Evolutionary conservation across 1,140 invertebrate species (phyloP).

Genomic region (Popillia japonica): DNA sequence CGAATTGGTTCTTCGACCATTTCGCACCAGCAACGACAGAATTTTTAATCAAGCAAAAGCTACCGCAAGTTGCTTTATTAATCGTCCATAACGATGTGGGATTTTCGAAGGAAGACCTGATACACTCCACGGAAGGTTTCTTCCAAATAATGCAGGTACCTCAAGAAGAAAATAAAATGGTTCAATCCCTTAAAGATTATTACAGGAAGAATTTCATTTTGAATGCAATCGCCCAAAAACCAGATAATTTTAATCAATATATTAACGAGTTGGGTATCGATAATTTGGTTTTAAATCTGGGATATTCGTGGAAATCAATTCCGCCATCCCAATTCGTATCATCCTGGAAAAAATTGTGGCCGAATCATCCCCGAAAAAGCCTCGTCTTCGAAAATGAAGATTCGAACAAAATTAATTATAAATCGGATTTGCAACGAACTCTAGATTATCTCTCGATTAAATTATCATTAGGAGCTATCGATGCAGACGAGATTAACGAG

Average conservation of each 20-base stretch:
- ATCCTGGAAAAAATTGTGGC: background rate
- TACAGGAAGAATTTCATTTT: background rate
- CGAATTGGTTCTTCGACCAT: background rate
- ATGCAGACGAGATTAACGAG: background rate
- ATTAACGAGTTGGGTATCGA: background rate
- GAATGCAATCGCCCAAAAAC: background rate
- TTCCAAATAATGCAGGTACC: background rate
- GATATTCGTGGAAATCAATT: background rate
- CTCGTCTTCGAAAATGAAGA: background rate
- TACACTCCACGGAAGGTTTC: background rate
- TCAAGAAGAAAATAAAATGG: background rate
- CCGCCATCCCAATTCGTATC: background rate
- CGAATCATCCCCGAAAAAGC: background rate
- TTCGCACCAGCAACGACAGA: conserved; percentile 11
- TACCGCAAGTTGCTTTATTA: background rate
- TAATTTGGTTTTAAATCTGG: background rate
- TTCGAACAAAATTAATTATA: background rate
- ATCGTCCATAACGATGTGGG: background rate
- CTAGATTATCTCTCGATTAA: background rate
- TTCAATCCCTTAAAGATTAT: background rate
- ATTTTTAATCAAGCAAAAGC: background rate
- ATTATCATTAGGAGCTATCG: background rate
- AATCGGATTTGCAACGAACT: background rate
- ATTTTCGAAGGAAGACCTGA: background rate
- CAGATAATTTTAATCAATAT: background rate